phyloP scores from a whole-genome alignment of 1,140 invertebrate genomes.

The Paralvinella palmiformis region DNA sequence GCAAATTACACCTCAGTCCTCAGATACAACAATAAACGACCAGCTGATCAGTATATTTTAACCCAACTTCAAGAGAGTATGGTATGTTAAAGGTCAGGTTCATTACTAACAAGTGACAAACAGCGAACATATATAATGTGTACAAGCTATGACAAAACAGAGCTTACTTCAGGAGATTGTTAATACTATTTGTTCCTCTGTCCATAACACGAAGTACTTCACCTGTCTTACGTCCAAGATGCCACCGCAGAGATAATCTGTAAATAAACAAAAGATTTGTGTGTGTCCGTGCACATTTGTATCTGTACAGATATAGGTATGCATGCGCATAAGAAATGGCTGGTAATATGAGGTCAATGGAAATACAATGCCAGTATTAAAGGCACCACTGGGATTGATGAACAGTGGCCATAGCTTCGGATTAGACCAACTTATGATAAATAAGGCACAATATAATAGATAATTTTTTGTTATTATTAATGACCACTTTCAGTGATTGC shows the following conservation, averaged over 20 bases:
- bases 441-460: not conserved
- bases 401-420: not conserved
- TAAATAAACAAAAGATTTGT: constrained; percentile 11
- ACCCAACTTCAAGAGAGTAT: too few relatives aligned
- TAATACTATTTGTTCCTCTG: constrained; percentile 88
- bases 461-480: too few relatives aligned
- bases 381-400: not conserved
- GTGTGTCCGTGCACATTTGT: too few relatives aligned
- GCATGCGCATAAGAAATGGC: not conserved
- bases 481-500: too few relatives aligned
- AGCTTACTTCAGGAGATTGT: constrained; percentile 77
- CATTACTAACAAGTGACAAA: too few relatives aligned
- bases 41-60: too few relatives aligned
- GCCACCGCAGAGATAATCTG: constrained; percentile 64
- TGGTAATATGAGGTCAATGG: not conserved
- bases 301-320: not conserved
- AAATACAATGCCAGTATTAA: not conserved
- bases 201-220: constrained; percentile 92
- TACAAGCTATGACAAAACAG: not conserved
- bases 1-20: too few relatives aligned
- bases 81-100: too few relatives aligned
- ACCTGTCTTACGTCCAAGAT: constrained; percentile 86
- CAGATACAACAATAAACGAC: too few relatives aligned
- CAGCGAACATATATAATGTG: too few relatives aligned
- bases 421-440: not conserved